These are phyloP conservation scores for Ochlodes sylvanus DNA, from an alignment of 2,888 invertebrate species.

Conservation along the genomic window DNA sequence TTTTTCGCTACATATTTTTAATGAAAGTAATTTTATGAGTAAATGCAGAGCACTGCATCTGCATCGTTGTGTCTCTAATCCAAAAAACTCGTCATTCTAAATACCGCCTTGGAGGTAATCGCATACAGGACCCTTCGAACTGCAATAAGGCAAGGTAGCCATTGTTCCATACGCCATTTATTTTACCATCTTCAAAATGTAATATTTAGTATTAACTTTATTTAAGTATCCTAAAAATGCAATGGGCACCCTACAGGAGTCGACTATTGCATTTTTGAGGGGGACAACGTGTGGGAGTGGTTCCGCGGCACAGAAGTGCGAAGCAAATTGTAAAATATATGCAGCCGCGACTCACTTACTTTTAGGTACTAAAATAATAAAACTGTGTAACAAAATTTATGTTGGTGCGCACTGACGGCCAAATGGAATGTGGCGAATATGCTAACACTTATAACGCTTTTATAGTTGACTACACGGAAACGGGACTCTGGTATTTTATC, in stretches of 20 bases:
- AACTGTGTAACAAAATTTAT: neutral
- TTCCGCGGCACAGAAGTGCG: conserved; percentile 8
- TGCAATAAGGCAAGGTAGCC: too few relatives aligned
- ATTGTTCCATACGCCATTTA: too few relatives aligned
- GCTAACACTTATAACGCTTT: neutral
- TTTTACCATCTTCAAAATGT: too few relatives aligned
- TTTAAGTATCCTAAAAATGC: too few relatives aligned
- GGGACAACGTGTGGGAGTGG: conserved; percentile 5
- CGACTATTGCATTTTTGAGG: conserved; percentile 31
- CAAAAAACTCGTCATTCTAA: too few relatives aligned
- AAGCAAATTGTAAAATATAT: conserved; percentile 26
- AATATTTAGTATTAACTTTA: too few relatives aligned
- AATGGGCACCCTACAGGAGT: conserved; percentile 10
- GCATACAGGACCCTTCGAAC: too few relatives aligned
- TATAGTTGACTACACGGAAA: neutral
- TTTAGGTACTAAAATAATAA: conserved; percentile 4
- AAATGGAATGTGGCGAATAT: neutral
- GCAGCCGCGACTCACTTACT: neutral
- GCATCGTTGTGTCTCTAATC: too few relatives aligned
- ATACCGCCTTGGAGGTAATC: too few relatives aligned
- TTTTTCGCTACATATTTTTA: neutral
- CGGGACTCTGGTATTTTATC: too few relatives aligned
- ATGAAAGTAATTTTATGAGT: too few relatives aligned
- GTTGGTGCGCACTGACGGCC: neutral
- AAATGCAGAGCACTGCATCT: too few relatives aligned